phyloP scores from a whole-genome alignment of 2,797 vertebrate genomes.

The Macropus fuliginosus region DNA sequence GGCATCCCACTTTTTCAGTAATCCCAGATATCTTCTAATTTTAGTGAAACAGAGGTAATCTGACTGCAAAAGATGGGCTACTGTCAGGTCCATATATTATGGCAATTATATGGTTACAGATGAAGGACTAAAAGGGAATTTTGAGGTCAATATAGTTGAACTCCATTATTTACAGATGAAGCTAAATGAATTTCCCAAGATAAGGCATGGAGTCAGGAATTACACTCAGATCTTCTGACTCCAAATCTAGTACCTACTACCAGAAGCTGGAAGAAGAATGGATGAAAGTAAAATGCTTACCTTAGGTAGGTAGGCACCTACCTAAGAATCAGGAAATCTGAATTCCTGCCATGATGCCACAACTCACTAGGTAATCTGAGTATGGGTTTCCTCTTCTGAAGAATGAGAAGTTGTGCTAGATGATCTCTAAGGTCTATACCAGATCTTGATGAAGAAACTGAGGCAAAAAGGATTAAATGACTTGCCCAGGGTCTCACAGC shows the following conservation, averaged over 20 bases:
- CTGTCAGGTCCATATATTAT: neutral
- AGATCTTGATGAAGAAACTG: neutral
- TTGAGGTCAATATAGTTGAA: neutral
- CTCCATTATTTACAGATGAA: neutral
- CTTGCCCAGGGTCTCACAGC: neutral
- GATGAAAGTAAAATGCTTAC: neutral
- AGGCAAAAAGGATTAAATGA: neutral
- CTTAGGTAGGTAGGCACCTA: neutral
- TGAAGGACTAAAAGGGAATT: neutral
- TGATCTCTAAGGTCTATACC: neutral
- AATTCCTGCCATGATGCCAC: neutral
- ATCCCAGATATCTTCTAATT: neutral
- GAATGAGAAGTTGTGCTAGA: neutral
- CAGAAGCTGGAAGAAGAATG: neutral
- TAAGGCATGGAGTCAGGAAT: neutral
- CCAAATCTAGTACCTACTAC: neutral
- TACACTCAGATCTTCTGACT: neutral
- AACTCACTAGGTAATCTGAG: neutral
- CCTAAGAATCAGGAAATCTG: neutral
- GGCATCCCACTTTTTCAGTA: neutral
- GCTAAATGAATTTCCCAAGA: neutral
- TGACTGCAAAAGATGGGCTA: neutral
- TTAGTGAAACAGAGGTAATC: neutral
- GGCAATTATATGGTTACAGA: neutral
- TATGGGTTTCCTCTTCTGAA: neutral